A percentile compares a stretch with the other conserved stretches of the same genome.
Conservation (phyloP, 2,888 invertebrate genomes). For the Pandemis cinnamomeana region DNA sequence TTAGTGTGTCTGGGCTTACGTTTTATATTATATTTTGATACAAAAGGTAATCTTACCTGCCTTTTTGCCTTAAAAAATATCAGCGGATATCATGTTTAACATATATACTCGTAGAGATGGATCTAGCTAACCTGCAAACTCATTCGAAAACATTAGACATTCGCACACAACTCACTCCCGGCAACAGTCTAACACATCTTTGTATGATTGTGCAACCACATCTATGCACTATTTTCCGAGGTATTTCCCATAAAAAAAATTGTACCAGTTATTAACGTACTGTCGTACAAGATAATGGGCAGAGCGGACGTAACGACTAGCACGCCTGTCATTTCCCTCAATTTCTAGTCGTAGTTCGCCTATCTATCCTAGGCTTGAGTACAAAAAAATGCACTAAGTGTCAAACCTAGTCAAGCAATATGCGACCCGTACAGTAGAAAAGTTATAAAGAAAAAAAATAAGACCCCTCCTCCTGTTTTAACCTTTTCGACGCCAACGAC, state of each 20-base stretch:
- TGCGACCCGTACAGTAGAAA: too few species aligned
- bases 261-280: background rate
- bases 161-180: conserved; percentile 7
- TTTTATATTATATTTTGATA: conserved; percentile 36
- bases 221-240: background rate
- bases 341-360: too few species aligned
- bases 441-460: too few species aligned
- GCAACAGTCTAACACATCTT: conserved; percentile 7
- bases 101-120: conserved; percentile 5
- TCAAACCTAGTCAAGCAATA: too few species aligned
- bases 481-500: too few species aligned
- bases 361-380: too few species aligned
- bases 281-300: background rate
- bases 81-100: conserved; percentile 20
- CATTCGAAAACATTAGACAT: conserved; percentile 36
- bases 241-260: background rate
- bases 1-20: conserved; percentile 38
- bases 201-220: background rate
- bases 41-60: conserved; percentile 38
- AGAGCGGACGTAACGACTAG: too few species aligned
- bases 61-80: conserved; percentile 30
- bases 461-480: too few species aligned
- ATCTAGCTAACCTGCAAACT: conserved; percentile 19
- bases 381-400: too few species aligned
- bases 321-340: too few species aligned